Percentiles rank a stretch among this genome's conserved stretches.
These are phyloP conservation scores for Enteromius afrohamiltoni DNA, from an alignment of 2,797 vertebrate species.

Conservation along the genomic window DNA sequence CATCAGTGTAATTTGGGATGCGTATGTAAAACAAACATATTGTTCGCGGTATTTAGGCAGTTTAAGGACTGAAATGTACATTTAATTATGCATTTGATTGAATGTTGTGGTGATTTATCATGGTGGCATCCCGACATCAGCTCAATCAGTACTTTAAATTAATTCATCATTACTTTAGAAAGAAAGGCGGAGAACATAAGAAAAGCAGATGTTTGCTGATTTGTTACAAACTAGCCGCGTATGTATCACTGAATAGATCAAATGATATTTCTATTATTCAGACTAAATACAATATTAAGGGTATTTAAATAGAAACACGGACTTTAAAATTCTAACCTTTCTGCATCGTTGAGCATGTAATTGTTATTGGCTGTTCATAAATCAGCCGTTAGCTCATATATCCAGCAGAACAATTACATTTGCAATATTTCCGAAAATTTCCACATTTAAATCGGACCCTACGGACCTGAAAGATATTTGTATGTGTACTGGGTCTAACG, in stretches of 20 bases:
- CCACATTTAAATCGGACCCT: background rate
- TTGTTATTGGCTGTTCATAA: background rate
- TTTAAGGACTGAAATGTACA: conserved; percentile 55
- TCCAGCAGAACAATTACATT: background rate
- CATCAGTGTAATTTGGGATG: conserved; percentile 39
- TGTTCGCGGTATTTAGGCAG: conserved; percentile 64
- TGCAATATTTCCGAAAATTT: background rate
- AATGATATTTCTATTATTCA: background rate
- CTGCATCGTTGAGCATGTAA: background rate
- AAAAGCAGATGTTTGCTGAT: conserved; percentile 6
- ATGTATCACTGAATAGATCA: background rate
- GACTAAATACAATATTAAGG: background rate
- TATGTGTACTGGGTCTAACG: background rate
- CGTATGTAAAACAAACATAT: conserved; percentile 61
- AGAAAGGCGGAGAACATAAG: background rate
- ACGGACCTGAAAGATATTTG: background rate
- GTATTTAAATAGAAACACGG: background rate
- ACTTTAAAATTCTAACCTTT: background rate
- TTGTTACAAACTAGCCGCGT: background rate
- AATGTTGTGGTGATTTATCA: conserved; percentile 21
- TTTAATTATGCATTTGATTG: conserved; percentile 53
- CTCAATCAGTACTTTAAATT: background rate
- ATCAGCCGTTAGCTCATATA: background rate
- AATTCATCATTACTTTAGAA: background rate
- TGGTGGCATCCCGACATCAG: background rate